Percentiles rank a stretch among this genome's conserved stretches.
phyloP scores from a whole-genome alignment of 2,797 vertebrate genomes.

The Limosa lapponica region DNA sequence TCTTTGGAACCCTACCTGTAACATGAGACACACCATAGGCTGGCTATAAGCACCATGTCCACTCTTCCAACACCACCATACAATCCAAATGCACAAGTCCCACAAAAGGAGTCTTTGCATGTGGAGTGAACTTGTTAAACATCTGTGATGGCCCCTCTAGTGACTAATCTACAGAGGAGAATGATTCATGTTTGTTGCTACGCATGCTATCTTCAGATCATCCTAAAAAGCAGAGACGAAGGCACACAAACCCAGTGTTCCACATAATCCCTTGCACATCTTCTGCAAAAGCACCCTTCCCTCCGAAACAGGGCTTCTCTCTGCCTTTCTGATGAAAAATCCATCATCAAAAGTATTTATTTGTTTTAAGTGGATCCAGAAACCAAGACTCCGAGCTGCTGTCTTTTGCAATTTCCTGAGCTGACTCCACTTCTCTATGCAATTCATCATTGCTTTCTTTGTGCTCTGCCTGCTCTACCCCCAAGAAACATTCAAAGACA shows the following conservation, averaged over 20 bases:
- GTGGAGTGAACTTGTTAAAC: neutral
- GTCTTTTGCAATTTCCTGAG: slow-evolving; percentile 59
- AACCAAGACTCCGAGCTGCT: neutral
- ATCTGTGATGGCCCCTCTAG: neutral
- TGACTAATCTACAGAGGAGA: neutral
- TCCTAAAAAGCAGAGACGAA: neutral
- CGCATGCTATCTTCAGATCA: neutral
- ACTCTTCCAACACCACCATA: neutral
- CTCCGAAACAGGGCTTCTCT: neutral
- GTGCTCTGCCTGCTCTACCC: neutral
- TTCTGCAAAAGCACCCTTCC: neutral
- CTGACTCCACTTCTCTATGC: neutral
- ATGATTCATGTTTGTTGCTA: neutral
- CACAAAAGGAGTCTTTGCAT: neutral
- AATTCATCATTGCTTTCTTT: slow-evolving; percentile 20
- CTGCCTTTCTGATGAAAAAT: neutral
- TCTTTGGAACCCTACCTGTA: neutral
- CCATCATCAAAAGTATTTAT: neutral
- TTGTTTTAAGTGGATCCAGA: slow-evolving; percentile 52
- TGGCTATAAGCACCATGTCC: neutral
- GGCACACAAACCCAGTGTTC: neutral
- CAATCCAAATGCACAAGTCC: neutral
- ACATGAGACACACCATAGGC: neutral
- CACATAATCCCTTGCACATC: neutral
- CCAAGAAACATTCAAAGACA: slow-evolving; percentile 1